A percentile compares a stretch with the other conserved stretches of the same genome.
These are phyloP conservation scores for Drosophila paulistorum DNA, from an alignment of 1,140 invertebrate genomes.

Conservation along the genomic window DNA sequence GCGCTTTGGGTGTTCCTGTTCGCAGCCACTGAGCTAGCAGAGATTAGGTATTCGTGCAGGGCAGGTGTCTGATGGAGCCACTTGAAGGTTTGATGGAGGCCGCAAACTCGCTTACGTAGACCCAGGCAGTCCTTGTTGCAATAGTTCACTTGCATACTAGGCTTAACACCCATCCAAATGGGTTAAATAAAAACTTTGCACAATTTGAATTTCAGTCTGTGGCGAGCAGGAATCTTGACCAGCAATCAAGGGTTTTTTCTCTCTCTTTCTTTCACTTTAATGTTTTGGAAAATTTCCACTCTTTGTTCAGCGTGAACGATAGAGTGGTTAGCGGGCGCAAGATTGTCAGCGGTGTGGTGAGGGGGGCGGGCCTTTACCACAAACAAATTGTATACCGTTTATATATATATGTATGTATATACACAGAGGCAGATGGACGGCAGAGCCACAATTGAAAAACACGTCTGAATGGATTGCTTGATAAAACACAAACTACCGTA, in stretches of 20 bases:
- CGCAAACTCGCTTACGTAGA: constrained; percentile 92
- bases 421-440: constrained; percentile 12
- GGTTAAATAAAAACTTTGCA: constrained; percentile 31
- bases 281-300: constrained; percentile 68
- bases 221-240: constrained; percentile 33
- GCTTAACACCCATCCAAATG: constrained; percentile 83
- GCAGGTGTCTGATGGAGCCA: constrained; percentile 94
- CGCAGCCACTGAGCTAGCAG: constrained; percentile 89
- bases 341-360: constrained; percentile 19
- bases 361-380: constrained; percentile 34
- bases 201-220: constrained; percentile 48
- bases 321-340: constrained; percentile 28
- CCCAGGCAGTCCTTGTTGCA: constrained; percentile 90
- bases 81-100: constrained; percentile 95
- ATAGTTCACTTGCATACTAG: constrained; percentile 69
- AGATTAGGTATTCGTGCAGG: constrained; percentile 93
- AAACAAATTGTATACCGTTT: constrained; percentile 48
- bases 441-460: constrained; percentile 30
- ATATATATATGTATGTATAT: constrained; percentile 7
- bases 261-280: constrained; percentile 28
- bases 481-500: constrained; percentile 39
- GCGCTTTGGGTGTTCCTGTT: constrained; percentile 72
- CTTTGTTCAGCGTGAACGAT: constrained; percentile 57
- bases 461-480: constrained; percentile 54
- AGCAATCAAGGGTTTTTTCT: constrained; percentile 22